Evolutionary conservation across 2,797 vertebrate genomes (phyloP).

Genomic region (Catharus ustulatus): DNA sequence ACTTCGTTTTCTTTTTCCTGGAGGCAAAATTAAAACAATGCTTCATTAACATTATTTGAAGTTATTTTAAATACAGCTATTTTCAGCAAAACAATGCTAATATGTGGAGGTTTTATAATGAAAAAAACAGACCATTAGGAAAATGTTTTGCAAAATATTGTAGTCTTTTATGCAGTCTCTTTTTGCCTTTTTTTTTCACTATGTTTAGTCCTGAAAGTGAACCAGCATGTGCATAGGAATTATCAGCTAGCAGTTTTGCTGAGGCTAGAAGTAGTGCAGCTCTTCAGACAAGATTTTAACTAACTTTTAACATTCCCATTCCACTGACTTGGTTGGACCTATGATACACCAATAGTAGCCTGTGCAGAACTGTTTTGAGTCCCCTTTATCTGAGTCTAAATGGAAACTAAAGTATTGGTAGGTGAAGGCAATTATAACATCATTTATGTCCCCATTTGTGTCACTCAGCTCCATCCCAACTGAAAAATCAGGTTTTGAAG

Average conservation of each 20-base stretch:
- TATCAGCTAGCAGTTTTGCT: neutral
- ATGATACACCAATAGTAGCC: neutral
- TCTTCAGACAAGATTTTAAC: neutral
- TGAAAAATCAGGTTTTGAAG: neutral
- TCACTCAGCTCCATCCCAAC: neutral
- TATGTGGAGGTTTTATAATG: neutral
- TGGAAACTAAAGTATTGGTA: neutral
- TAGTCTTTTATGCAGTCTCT: neutral
- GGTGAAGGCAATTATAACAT: neutral
- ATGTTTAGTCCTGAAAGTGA: neutral
- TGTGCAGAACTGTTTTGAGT: neutral
- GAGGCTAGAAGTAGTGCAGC: neutral
- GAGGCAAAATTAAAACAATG: slow-evolving; percentile 52
- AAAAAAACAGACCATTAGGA: neutral
- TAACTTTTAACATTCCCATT: neutral
- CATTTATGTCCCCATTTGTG: neutral
- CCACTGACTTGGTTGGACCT: neutral
- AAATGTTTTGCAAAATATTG: neutral
- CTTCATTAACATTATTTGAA: slow-evolving; percentile 48
- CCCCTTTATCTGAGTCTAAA: neutral
- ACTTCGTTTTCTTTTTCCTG: neutral
- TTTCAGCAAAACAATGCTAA: slow-evolving; percentile 35
- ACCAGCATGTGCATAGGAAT: neutral
- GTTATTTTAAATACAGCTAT: slow-evolving; percentile 42
- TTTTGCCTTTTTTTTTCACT: neutral